Evolutionary conservation across 2,888 invertebrate genomes (phyloP).

Genomic region (Brachyptera putata): DNA sequence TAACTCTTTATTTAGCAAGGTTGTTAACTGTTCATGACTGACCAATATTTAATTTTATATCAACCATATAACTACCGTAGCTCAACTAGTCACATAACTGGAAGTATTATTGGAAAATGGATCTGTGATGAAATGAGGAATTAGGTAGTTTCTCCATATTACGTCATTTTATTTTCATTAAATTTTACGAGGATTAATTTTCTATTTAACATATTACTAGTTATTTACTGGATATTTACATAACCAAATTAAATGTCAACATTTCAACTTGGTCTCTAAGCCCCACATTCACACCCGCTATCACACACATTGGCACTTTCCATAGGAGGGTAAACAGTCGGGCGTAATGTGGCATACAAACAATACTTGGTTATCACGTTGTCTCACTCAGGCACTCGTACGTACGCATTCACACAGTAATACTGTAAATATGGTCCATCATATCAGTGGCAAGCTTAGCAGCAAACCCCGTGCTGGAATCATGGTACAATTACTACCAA

Average conservation of each 20-base stretch:
- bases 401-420: conserved; percentile 25
- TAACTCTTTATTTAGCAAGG: too few species aligned
- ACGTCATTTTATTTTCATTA: conserved; percentile 21
- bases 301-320: conserved; percentile 28
- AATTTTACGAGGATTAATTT: conserved; percentile 13
- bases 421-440: conserved; percentile 28
- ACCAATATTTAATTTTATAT: too few species aligned
- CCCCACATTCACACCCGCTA: conserved; percentile 1
- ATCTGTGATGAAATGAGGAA: too few species aligned
- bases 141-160: too few species aligned
- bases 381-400: background rate
- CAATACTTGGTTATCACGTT: conserved; percentile 17
- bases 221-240: conserved; percentile 15
- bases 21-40: too few species aligned
- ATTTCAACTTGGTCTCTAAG: background rate
- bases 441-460: conserved; percentile 7
- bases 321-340: conserved; percentile 11
- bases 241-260: conserved; percentile 12
- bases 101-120: too few species aligned
- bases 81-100: too few species aligned
- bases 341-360: conserved; percentile 26
- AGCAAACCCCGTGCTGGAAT: conserved; percentile 12
- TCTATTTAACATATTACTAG: conserved; percentile 19
- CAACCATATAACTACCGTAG: too few species aligned
- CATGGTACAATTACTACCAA: background rate